These are phyloP conservation scores for Tympanuchus pallidicinctus DNA, from an alignment of 2,113 vertebrate genomes.

Conservation along the genomic window DNA sequence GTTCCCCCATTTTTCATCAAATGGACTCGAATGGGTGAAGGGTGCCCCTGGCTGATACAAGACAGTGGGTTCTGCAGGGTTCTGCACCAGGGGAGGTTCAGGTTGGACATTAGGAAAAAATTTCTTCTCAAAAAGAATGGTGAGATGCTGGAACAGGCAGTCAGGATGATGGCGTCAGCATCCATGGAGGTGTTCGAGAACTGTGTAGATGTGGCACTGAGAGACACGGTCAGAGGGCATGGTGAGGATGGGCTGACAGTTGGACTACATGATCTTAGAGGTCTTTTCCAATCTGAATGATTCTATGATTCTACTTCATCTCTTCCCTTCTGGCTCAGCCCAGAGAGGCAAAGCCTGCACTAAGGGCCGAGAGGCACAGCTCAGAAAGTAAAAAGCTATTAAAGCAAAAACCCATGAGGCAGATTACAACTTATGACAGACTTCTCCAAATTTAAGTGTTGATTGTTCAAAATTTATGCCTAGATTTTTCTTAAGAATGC, in stretches of 20 bases:
- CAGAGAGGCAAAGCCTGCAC: background rate
- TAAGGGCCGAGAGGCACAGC: conserved; percentile 5
- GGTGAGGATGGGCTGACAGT: too few relatives aligned
- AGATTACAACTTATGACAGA: conserved; percentile 69
- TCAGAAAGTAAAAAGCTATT: conserved; percentile 41
- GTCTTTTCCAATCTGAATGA: too few relatives aligned
- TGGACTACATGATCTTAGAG: too few relatives aligned
- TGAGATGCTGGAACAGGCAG: too few relatives aligned
- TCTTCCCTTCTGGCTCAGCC: background rate
- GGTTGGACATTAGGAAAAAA: too few relatives aligned
- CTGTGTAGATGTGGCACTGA: too few relatives aligned
- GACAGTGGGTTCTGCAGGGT: background rate
- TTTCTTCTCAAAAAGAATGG: too few relatives aligned
- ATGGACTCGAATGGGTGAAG: background rate
- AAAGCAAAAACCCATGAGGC: conserved; percentile 54
- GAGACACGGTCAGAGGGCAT: too few relatives aligned
- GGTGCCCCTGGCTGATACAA: background rate
- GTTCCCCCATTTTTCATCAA: background rate
- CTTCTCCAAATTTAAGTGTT: conserved; percentile 68
- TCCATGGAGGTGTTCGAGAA: too few relatives aligned
- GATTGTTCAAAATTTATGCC: conserved; percentile 73
- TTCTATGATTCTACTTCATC: background rate
- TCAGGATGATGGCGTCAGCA: too few relatives aligned
- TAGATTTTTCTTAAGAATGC: conserved; percentile 76
- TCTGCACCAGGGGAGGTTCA: too few relatives aligned